These are phyloP conservation scores for Lacerta viridis DNA, from an alignment of 2,797 vertebrate genomes.

Conservation along the genomic window DNA sequence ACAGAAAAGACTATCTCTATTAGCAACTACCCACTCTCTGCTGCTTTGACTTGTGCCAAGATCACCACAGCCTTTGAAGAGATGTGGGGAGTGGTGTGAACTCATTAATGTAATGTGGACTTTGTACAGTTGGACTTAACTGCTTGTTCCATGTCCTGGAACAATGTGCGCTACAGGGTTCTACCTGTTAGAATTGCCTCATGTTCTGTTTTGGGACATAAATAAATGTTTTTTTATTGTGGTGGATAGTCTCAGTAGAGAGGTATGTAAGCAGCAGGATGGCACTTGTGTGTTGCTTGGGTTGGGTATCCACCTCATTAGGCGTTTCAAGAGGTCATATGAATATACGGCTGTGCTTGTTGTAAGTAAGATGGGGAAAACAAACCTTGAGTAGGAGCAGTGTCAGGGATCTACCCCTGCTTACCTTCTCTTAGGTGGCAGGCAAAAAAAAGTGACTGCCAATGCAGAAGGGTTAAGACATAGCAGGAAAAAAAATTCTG, in stretches of 20 bases:
- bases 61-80: slow-evolving; percentile 97
- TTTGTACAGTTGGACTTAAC: slow-evolving; percentile 45
- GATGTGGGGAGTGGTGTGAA: slow-evolving; percentile 91
- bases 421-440: neutral
- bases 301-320: neutral
- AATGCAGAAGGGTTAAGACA: neutral
- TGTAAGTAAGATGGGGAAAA: neutral
- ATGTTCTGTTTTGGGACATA: neutral
- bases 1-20: slow-evolving; percentile 93
- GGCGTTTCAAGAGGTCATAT: neutral
- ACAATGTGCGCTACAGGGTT: neutral
- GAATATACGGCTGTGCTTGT: neutral
- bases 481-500: neutral
- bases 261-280: neutral
- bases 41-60: slow-evolving; percentile 94
- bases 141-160: neutral
- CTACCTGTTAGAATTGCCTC: neutral
- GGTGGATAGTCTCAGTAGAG: no score
- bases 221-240: neutral
- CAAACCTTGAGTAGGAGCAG: neutral
- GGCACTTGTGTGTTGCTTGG: neutral
- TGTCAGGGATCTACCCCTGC: neutral
- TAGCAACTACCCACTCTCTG: slow-evolving; percentile 98
- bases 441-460: neutral
- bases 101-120: neutral